Conservation (phyloP, 2,888 invertebrate genomes). For the Xestia ashworthii region DNA sequence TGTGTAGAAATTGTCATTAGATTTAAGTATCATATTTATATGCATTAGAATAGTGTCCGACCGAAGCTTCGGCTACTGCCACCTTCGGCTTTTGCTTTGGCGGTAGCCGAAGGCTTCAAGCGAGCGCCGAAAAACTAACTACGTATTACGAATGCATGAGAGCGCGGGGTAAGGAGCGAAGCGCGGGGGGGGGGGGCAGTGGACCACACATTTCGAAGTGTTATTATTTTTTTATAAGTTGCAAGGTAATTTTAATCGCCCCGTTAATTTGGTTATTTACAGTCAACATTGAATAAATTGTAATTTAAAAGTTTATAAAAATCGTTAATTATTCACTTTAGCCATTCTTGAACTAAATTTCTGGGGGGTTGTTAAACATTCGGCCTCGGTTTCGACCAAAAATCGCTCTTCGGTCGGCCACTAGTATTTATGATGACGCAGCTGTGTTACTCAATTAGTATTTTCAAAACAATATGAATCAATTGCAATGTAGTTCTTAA, state of each 20-base stretch:
- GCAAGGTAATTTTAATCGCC: background rate
- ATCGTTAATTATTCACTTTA: background rate
- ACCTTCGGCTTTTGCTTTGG: background rate
- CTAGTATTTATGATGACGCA: conserved; percentile 9
- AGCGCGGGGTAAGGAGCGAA: background rate
- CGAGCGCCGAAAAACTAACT: background rate
- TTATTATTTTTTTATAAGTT: background rate
- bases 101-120: background rate
- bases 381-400: background rate
- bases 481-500: conserved; percentile 14
- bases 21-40: conserved; percentile 27
- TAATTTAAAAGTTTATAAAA: background rate
- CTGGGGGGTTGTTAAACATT: background rate
- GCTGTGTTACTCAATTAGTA: conserved; percentile 8
- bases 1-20: conserved; percentile 41
- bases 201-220: background rate
- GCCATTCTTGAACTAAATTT: background rate
- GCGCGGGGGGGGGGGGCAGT: background rate
- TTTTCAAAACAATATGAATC: conserved; percentile 18
- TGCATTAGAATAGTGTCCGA: conserved; percentile 11
- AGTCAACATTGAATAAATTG: background rate
- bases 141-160: background rate
- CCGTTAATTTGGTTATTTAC: background rate
- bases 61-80: background rate
- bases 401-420: background rate